Base-by-base conservation (phyloP, 92 coral and sea anemone genomes). In the Isaurus tuberculatus region DNA sequence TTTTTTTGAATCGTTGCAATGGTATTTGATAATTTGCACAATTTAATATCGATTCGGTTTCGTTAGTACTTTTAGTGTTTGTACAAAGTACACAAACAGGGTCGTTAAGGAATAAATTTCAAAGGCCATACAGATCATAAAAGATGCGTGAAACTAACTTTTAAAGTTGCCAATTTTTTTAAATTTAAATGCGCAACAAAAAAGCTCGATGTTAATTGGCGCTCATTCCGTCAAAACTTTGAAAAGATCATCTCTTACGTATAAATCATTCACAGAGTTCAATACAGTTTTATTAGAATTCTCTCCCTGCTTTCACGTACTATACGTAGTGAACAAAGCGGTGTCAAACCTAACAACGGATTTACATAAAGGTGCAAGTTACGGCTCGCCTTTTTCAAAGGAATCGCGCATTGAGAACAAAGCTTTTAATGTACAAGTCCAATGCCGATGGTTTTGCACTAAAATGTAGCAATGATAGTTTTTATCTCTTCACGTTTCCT, bases 41-140 rank as follows among this genome's bases (percentile, higher is more conserved):
- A 40, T 75, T 75, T 75, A 75, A 75, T 55, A 75, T 51, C 32
- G 69, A 33, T 51, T 57, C 31, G 53, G 67, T 19, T 55, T 32
- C 26, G 28, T 17, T 15, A 20, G n/a, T 42, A 53, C 48, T 75
- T 73, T 23, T 40, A 14, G 33, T 58, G 70, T 58, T 77, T 77
- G 70, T 77, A 57, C 68, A 33, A 20, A 22, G 31, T 61, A 77
- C 82, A 77, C 70, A 58, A 77, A 37, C 53, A 74, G 58, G 22
- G 36, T 36, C 53, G 33, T 77, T 77, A 33, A 9, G 13, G 46
- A 40, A 40, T 40, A 72, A 14, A 44, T 32, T 58, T 77, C 34
- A 37, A 13, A 37, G 0, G 58, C 25, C 23, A 36, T 5, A 5
- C 27, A 17, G 25, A 69, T 7, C 23, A 22, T 4, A 17, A 74